Evolutionary conservation across 1,140 invertebrate species (phyloP).

Genomic region (Eupristina koningsbergeri): DNA sequence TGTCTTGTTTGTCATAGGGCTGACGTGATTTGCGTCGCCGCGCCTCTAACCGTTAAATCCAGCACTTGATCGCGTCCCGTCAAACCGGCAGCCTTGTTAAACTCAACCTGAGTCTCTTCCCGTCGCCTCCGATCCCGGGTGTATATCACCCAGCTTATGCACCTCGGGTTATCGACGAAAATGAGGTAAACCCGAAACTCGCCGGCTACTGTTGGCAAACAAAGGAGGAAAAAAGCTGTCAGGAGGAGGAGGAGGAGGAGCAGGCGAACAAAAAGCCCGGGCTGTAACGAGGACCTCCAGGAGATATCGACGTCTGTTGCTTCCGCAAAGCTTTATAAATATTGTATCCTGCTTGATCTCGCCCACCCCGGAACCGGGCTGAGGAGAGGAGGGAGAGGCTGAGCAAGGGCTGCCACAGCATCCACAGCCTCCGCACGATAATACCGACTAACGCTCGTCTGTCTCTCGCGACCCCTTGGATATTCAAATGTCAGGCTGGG

Average conservation of each 20-base stretch:
- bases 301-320: constrained; percentile 52
- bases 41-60: constrained; percentile 61
- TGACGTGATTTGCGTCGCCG: constrained; percentile 50
- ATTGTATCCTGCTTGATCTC: constrained; percentile 53
- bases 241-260: background rate
- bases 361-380: background rate
- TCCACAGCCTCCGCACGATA: constrained; percentile 11
- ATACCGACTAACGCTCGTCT: constrained; percentile 52
- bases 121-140: constrained; percentile 33
- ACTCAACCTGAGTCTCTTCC: constrained; percentile 16
- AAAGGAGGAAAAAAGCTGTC: constrained; percentile 16
- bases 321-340: constrained; percentile 57
- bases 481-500: constrained; percentile 73
- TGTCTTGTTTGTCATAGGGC: constrained; percentile 50
- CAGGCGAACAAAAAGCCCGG: background rate
- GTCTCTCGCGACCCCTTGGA: constrained; percentile 55
- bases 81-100: constrained; percentile 38
- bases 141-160: constrained; percentile 32
- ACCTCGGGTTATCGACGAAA: constrained; percentile 27
- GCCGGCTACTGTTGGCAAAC: constrained; percentile 26
- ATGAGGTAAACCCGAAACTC: constrained; percentile 25
- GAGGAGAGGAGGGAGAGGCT: constrained; percentile 27
- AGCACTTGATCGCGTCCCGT: constrained; percentile 61
- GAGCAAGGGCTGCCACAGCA: background rate
- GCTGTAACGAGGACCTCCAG: background rate